These are phyloP conservation scores for Charina bottae DNA, from an alignment of 2,113 vertebrate genomes.

Conservation along the genomic window DNA sequence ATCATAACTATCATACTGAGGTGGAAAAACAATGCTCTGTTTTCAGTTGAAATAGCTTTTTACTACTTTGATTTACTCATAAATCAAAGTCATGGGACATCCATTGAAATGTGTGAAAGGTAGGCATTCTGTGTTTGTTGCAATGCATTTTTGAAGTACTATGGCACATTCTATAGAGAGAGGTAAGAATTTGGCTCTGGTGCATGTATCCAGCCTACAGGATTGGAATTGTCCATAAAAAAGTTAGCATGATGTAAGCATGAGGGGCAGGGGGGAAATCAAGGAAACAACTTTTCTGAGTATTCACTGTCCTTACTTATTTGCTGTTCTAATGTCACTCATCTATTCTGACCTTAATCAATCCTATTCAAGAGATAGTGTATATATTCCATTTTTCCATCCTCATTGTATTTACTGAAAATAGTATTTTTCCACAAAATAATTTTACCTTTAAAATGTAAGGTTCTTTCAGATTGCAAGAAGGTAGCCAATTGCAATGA, in stretches of 20 bases:
- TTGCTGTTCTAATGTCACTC: not conserved
- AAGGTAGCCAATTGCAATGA: not conserved
- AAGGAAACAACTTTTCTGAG: not conserved
- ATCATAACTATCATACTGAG: not conserved
- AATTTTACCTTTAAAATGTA: not conserved
- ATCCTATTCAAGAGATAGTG: not conserved
- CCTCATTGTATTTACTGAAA: not conserved
- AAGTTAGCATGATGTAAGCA: not conserved
- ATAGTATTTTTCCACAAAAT: not conserved
- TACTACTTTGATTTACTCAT: not conserved
- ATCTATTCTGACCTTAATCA: not conserved
- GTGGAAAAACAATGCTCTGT: not conserved
- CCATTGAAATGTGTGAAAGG: not conserved
- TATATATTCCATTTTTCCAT: not conserved
- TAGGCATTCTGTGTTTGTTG: not conserved
- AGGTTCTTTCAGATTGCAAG: not conserved
- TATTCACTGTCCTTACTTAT: not conserved
- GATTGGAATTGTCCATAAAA: not conserved
- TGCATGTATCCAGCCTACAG: not conserved
- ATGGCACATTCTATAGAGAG: not conserved
- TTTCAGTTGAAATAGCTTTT: not conserved
- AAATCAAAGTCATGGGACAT: not conserved
- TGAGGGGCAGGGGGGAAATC: not conserved
- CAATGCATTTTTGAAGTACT: not conserved
- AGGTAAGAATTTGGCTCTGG: not conserved